Evolutionary conservation across 2,797 vertebrate species (phyloP).

Genomic region (Acipenser oxyrinchus): DNA sequence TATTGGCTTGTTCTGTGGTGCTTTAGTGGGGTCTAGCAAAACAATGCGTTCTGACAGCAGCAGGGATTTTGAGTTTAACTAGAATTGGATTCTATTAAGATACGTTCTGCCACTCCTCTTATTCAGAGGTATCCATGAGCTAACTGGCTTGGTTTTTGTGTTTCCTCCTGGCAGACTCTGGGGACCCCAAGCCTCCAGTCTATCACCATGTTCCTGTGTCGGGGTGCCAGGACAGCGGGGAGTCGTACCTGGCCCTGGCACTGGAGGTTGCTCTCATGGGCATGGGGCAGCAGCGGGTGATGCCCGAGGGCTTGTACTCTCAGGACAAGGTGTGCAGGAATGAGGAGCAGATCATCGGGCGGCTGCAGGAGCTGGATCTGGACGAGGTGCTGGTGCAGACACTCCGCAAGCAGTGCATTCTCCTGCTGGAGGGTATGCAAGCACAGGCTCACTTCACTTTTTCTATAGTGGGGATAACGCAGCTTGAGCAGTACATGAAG

Average conservation of each 20-base stretch:
- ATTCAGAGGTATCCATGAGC: neutral
- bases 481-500: too few relatives aligned
- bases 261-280: conserved; percentile 94
- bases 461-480: too few relatives aligned
- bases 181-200: conserved; percentile 79
- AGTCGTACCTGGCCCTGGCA: conserved; percentile 89
- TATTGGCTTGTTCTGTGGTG: neutral
- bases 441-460: too few relatives aligned
- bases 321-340: conserved; percentile 97
- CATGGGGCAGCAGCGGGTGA: conserved; percentile 95
- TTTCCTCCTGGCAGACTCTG: conserved; percentile 55
- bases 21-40: neutral
- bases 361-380: conserved; percentile 88
- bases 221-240: conserved; percentile 64
- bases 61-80: neutral
- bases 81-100: too few relatives aligned
- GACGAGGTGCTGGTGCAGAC: conserved; percentile 84
- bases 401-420: conserved; percentile 81
- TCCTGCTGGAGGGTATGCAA: conserved; percentile 81
- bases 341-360: conserved; percentile 88
- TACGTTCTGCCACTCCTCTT: too few relatives aligned
- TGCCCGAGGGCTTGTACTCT: conserved; percentile 92
- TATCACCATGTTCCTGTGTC: conserved; percentile 85
- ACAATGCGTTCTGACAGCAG: neutral
- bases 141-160: neutral